A percentile compares a stretch with the other conserved stretches of the same genome.
phyloP scores from a whole-genome alignment of 2,113 vertebrate genomes.

The Felis catus region F.catus_Fca126_mat1.0 CM031419.1:147453501-147454000 shows the following conservation, averaged over 20 bases:
- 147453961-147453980: background rate
- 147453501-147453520: conserved; percentile 7
- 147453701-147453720: conserved; percentile 52
- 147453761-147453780: conserved; percentile 72
- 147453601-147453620: conserved; percentile 45
- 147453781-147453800: conserved; percentile 78
- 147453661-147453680: conserved; percentile 62
- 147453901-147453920: background rate
- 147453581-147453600: conserved; percentile 41
- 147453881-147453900: conserved; percentile 44
- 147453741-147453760: conserved; percentile 69
- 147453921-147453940: background rate
- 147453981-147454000: background rate
- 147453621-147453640: conserved; percentile 56
- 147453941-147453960: background rate
- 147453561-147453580: conserved; percentile 29
- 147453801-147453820: conserved; percentile 65
- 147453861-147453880: conserved; percentile 51
- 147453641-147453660: conserved; percentile 59
- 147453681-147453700: conserved; percentile 65
- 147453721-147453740: conserved; percentile 64
- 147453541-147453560: background rate
- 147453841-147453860: conserved; percentile 57
- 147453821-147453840: conserved; percentile 68
- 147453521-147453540: background rate